These are phyloP conservation scores for Brachionus plicatilis DNA, from an alignment of 1,140 invertebrate genomes.

Conservation along the genomic window DNA sequence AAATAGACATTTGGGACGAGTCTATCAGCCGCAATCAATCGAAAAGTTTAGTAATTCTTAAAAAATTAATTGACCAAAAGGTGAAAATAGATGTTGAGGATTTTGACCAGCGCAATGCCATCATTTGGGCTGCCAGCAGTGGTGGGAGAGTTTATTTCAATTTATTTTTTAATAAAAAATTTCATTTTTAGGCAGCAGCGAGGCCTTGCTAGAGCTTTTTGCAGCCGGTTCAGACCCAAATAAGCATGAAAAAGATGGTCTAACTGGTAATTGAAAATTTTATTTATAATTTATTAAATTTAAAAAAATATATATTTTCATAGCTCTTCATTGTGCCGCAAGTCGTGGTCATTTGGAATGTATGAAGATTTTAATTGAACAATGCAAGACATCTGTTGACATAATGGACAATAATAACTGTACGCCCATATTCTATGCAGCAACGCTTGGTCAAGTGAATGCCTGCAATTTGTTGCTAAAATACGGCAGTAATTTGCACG, in stretches of 20 bases:
- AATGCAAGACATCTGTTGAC: slow-evolving; percentile 56
- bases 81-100: slow-evolving; percentile 77
- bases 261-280: slow-evolving; percentile 51
- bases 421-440: slow-evolving; percentile 89
- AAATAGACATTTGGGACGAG: slow-evolving; percentile 42
- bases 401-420: slow-evolving; percentile 70
- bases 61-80: slow-evolving; percentile 71
- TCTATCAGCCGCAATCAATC: neutral
- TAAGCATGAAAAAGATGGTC: slow-evolving; percentile 68
- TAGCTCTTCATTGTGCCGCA: slow-evolving; percentile 86
- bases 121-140: slow-evolving; percentile 92
- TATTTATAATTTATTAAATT: neutral
- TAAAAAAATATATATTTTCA: slow-evolving; percentile 40
- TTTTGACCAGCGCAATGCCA: slow-evolving; percentile 80
- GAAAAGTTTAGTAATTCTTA: slow-evolving; percentile 66
- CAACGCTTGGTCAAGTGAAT: slow-evolving; percentile 87
- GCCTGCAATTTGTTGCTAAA: slow-evolving; percentile 80
- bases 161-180: neutral
- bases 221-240: slow-evolving; percentile 75
- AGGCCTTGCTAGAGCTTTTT: slow-evolving; percentile 77
- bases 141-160: slow-evolving; percentile 56
- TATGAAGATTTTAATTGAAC: slow-evolving; percentile 72
- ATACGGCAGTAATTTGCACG: slow-evolving; percentile 64
- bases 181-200: slow-evolving; percentile 48
- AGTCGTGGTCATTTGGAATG: slow-evolving; percentile 87